Percentiles rank a stretch among this genome's conserved stretches.
These are phyloP conservation scores for Calameuta filiformis DNA, from an alignment of 2,888 invertebrate species.

Conservation along the genomic window DNA sequence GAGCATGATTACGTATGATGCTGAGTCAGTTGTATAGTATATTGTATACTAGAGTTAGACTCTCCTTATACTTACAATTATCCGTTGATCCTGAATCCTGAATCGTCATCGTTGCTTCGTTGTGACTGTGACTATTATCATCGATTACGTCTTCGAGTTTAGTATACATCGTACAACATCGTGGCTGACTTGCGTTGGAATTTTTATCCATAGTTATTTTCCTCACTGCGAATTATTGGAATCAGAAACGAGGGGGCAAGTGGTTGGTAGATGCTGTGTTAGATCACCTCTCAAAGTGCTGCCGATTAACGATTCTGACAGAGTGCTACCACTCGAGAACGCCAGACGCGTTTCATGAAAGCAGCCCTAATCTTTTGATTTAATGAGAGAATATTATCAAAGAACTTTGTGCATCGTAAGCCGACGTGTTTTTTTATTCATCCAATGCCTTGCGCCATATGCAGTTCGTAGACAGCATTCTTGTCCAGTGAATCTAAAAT, in stretches of 20 bases:
- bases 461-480: not conserved
- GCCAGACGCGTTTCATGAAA: constrained; percentile 22
- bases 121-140: constrained; percentile 1
- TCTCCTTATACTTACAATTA: constrained; percentile 1
- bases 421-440: not conserved
- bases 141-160: constrained; percentile 7
- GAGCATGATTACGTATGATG: not conserved
- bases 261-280: not conserved
- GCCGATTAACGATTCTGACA: not conserved
- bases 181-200: not conserved
- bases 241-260: not conserved
- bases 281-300: not conserved
- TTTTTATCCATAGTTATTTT: not conserved
- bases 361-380: not conserved
- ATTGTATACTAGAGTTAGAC: not conserved
- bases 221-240: not conserved
- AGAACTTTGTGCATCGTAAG: not conserved
- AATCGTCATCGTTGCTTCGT: constrained; percentile 15
- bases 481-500: not conserved
- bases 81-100: constrained; percentile 15
- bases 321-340: not conserved
- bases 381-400: not conserved
- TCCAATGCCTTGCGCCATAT: not conserved
- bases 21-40: not conserved
- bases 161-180: not conserved